phyloP scores from a whole-genome alignment of 2,797 vertebrate genomes.

The Pangasius djambal region DNA sequence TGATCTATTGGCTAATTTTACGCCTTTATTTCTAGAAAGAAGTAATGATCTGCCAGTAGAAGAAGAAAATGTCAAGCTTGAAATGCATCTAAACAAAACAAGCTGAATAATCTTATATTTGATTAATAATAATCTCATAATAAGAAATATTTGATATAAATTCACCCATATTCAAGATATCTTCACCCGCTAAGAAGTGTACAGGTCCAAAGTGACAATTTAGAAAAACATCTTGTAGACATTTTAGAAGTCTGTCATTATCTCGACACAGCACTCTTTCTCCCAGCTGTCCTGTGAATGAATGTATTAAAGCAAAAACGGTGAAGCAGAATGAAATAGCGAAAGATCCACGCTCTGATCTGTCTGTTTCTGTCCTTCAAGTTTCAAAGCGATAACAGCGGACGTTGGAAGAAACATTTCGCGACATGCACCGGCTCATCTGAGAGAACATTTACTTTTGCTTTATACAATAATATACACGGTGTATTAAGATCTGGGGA shows the following conservation, averaged over 20 bases:
- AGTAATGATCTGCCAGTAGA: not conserved
- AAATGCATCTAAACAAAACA: not conserved
- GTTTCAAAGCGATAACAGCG: constrained; percentile 66
- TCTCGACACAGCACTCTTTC: not conserved
- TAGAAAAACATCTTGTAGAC: not conserved
- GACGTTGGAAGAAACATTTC: constrained; percentile 68
- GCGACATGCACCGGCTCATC: constrained; percentile 72
- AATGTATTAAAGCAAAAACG: not conserved
- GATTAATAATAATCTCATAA: not conserved
- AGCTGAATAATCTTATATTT: not conserved
- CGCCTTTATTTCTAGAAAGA: not conserved
- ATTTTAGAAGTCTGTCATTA: not conserved
- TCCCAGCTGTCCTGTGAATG: not conserved
- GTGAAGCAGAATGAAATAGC: not conserved
- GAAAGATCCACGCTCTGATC: constrained; percentile 23
- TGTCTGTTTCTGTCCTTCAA: constrained; percentile 38
- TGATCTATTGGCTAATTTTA: not conserved
- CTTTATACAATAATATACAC: constrained; percentile 78
- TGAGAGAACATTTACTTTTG: constrained; percentile 58
- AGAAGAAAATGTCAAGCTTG: not conserved
- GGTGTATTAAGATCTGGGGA: constrained; percentile 52
- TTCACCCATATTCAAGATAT: not conserved
- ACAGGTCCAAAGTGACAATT: not conserved
- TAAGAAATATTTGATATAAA: not conserved
- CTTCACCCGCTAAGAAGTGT: not conserved